A percentile compares a stretch with the other conserved stretches of the same genome.
Evolutionary conservation across 2,797 vertebrate genomes (phyloP).

Genomic region (Melanotaenia trifasciata): DNA sequence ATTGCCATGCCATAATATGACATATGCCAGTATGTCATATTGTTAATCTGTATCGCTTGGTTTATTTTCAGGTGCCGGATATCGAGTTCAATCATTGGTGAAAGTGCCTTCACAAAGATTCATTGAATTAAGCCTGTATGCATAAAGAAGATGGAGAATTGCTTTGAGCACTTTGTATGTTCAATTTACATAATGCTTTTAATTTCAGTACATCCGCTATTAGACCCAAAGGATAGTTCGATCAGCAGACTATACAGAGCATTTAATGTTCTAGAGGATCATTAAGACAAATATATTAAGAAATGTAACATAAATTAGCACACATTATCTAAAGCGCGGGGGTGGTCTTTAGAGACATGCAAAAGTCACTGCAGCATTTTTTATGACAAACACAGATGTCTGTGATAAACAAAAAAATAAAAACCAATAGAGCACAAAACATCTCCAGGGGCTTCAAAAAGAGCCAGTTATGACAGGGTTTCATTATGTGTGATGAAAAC

Average conservation of each 20-base stretch:
- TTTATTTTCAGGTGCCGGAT: slow-evolving; percentile 65
- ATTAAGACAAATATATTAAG: slow-evolving; percentile 69
- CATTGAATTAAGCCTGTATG: slow-evolving; percentile 65
- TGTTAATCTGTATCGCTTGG: slow-evolving; percentile 76
- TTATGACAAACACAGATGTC: slow-evolving; percentile 27
- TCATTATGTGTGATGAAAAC: slow-evolving; percentile 2
- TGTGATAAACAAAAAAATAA: slow-evolving; percentile 16
- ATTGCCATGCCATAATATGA: slow-evolving; percentile 72
- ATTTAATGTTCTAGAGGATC: slow-evolving; percentile 62
- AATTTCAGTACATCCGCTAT: slow-evolving; percentile 69
- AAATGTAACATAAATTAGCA: slow-evolving; percentile 60
- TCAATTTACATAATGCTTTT: slow-evolving; percentile 78
- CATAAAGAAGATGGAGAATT: slow-evolving; percentile 78
- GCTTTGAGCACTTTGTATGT: slow-evolving; percentile 68
- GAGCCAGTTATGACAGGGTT: not conserved
- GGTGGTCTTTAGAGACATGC: slow-evolving; percentile 40
- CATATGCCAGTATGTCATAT: slow-evolving; percentile 71
- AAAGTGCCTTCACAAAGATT: slow-evolving; percentile 70
- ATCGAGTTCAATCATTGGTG: slow-evolving; percentile 66
- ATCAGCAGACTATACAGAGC: slow-evolving; percentile 63
- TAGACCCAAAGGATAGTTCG: slow-evolving; percentile 69
- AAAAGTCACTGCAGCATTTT: slow-evolving; percentile 10
- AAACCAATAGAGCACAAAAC: slow-evolving; percentile 7
- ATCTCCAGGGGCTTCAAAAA: slow-evolving; percentile 12
- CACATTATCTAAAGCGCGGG: slow-evolving; percentile 39